phyloP scores from a whole-genome alignment of 2,113 vertebrate genomes.

The Protobothrops mucrosquamatus region DNA sequence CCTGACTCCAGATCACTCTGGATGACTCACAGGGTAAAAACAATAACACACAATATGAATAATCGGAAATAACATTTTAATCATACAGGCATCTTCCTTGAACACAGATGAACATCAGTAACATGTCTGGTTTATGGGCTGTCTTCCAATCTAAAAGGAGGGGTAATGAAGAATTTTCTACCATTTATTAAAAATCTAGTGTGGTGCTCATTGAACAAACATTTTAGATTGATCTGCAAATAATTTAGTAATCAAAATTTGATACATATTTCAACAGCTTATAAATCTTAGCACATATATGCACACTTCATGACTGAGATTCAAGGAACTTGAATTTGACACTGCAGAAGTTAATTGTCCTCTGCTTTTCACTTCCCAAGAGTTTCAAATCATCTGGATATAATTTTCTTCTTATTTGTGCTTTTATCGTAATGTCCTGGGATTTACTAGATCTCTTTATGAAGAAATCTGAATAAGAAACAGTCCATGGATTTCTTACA shows the following conservation, averaged over 20 bases:
- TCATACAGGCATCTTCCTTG: background rate
- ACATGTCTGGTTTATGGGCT: background rate
- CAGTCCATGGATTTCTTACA: background rate
- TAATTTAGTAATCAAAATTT: background rate
- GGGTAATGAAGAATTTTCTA: background rate
- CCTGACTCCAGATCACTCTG: background rate
- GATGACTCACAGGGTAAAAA: background rate
- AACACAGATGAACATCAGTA: background rate
- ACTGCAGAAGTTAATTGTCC: background rate
- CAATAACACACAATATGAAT: background rate
- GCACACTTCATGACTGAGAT: background rate
- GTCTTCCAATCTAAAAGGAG: background rate
- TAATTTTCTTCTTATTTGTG: background rate
- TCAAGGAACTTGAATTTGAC: background rate
- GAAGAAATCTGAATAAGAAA: background rate
- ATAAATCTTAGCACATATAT: background rate
- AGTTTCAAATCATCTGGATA: background rate
- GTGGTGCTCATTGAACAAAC: background rate
- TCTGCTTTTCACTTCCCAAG: background rate
- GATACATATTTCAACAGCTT: background rate
- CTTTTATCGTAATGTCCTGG: background rate
- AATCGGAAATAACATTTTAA: background rate
- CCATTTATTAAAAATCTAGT: background rate
- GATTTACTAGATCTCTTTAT: background rate
- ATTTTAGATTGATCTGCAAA: background rate